A percentile compares a stretch with the other conserved stretches of the same genome.
Evolutionary conservation across 2,888 invertebrate species (phyloP).

Genomic region (Brassicogethes aeneus): DNA sequence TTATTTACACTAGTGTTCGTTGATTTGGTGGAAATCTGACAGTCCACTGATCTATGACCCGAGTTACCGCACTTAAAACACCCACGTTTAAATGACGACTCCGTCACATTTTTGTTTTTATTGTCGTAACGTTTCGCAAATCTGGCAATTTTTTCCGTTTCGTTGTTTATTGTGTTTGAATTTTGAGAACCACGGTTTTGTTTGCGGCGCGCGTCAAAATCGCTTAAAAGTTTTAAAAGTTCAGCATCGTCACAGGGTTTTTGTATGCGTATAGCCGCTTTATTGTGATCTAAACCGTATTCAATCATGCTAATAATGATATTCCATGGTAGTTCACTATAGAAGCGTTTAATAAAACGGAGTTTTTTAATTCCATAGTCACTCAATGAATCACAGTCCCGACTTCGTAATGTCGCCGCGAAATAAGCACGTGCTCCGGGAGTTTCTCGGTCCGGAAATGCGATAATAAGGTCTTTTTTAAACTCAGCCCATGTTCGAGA

Average conservation of each 20-base stretch:
- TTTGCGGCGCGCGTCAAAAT: constrained; percentile 12
- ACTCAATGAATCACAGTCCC: constrained; percentile 12
- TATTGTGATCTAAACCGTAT: constrained; percentile 10
- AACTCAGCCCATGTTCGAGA: constrained; percentile 16
- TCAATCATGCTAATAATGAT: constrained; percentile 13
- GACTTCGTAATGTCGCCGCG: constrained; percentile 14
- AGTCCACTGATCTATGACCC: no score
- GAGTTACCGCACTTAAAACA: no score
- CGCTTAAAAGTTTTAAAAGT: constrained; percentile 13
- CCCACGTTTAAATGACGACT: no score
- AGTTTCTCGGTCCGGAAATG: constrained; percentile 18
- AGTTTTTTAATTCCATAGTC: constrained; percentile 13
- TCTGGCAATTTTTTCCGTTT: no score
- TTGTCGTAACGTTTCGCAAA: no score
- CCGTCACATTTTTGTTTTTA: no score
- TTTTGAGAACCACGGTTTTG: no score
- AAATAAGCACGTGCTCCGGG: constrained; percentile 16
- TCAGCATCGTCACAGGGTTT: constrained; percentile 9
- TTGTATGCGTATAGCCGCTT: constrained; percentile 12
- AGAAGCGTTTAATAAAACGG: constrained; percentile 9
- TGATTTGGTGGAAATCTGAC: no score
- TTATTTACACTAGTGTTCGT: no score
- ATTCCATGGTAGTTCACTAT: constrained; percentile 9
- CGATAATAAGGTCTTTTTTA: constrained; percentile 14
- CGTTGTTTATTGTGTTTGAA: no score